Evolutionary conservation across 2,888 invertebrate genomes (phyloP).

Genomic region (Sarcophaga rosellei): DNA sequence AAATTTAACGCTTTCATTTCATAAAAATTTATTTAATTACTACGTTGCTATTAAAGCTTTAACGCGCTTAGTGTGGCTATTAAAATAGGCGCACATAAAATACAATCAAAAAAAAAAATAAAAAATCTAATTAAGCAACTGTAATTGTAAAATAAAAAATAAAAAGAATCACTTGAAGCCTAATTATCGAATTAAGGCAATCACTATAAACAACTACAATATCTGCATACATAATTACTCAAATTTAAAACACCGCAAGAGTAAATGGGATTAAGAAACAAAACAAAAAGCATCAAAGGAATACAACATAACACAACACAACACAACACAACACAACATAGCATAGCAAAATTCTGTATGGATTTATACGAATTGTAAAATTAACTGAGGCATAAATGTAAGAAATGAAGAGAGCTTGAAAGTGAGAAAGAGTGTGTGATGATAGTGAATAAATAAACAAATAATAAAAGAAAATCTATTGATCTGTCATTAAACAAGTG

Average conservation of each 20-base stretch:
- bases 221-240: not conserved
- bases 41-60: slow-evolving; percentile 29
- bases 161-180: slow-evolving; percentile 29
- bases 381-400: not conserved
- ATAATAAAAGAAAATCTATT: slow-evolving; percentile 38
- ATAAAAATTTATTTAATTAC: slow-evolving; percentile 40
- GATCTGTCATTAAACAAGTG: slow-evolving; percentile 46
- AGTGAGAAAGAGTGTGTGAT: not conserved
- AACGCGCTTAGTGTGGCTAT: slow-evolving; percentile 14
- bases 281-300: slow-evolving; percentile 7
- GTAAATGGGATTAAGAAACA: not conserved
- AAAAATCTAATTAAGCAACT: slow-evolving; percentile 47
- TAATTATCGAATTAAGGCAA: slow-evolving; percentile 48
- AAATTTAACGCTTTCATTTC: slow-evolving; percentile 49
- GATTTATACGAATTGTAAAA: slow-evolving; percentile 37
- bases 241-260: not conserved
- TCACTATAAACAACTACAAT: slow-evolving; percentile 23
- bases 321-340: not conserved
- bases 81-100: slow-evolving; percentile 23
- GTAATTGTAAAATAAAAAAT: slow-evolving; percentile 20
- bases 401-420: slow-evolving; percentile 13
- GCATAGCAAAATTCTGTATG: slow-evolving; percentile 1
- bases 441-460: slow-evolving; percentile 14
- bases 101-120: not conserved
- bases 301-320: not conserved